Conservation (phyloP, 2,797 vertebrate species). For the Botia almorhae region DNA sequence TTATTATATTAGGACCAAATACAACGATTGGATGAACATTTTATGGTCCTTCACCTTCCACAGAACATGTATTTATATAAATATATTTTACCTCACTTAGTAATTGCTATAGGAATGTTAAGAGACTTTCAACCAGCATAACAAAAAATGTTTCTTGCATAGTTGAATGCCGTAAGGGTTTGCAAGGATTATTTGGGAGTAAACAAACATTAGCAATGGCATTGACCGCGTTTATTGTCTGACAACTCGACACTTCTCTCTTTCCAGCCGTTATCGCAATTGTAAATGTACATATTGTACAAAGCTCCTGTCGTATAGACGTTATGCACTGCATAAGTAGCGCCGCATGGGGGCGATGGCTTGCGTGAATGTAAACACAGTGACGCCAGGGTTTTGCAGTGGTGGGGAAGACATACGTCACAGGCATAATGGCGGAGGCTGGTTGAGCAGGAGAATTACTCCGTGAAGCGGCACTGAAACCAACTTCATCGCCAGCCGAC, state of each 20-base stretch:
- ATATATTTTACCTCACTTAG: too few species aligned
- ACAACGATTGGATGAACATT: too few species aligned
- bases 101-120: too few species aligned
- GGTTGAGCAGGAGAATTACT: slow-evolving; percentile 79
- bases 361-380: slow-evolving; percentile 74
- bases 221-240: background rate
- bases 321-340: slow-evolving; percentile 32
- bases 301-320: slow-evolving; percentile 2
- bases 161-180: background rate
- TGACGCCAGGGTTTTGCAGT: slow-evolving; percentile 82
- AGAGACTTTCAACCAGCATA: too few species aligned
- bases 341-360: slow-evolving; percentile 72
- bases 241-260: background rate
- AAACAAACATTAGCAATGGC: background rate
- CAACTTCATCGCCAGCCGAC: slow-evolving; percentile 67
- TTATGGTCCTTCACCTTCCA: too few species aligned
- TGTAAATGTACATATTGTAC: background rate
- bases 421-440: slow-evolving; percentile 86
- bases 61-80: too few species aligned
- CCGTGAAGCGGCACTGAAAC: slow-evolving; percentile 74
- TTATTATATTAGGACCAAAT: too few species aligned
- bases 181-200: background rate
- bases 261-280: background rate
- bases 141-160: background rate
- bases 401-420: slow-evolving; percentile 83